These are phyloP conservation scores for Schizaphis graminum DNA, from an alignment of 2,888 invertebrate genomes.

Conservation along the genomic window DNA sequence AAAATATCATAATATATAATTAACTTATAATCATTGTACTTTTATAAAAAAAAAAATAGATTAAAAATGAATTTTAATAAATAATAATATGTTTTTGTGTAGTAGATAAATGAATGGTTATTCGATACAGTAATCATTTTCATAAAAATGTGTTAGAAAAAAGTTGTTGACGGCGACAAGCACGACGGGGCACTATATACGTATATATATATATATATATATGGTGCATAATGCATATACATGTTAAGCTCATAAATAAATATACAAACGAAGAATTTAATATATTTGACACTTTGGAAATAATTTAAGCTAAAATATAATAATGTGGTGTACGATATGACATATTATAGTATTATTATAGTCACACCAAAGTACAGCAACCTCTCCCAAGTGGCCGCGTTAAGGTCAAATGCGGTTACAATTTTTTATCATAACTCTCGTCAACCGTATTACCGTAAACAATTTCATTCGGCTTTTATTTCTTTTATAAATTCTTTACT, in stretches of 20 bases:
- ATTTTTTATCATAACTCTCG: not conserved
- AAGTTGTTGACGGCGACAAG: not conserved
- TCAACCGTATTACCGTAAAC: not conserved
- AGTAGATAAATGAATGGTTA: not conserved
- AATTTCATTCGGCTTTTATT: not conserved
- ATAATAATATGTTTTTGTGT: not conserved
- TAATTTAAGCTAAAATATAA: conserved; percentile 5
- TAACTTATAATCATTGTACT: not conserved
- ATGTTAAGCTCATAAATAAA: not conserved
- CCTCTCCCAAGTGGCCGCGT: conserved; percentile 11
- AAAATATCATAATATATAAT: too few species aligned
- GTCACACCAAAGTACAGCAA: not conserved
- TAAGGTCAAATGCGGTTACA: not conserved
- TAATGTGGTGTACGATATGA: not conserved
- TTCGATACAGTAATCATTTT: not conserved
- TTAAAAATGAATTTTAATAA: not conserved
- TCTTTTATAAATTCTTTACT: not conserved
- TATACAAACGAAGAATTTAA: conserved; percentile 17
- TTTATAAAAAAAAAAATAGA: not conserved
- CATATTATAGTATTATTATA: not conserved
- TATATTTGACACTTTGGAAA: conserved; percentile 2
- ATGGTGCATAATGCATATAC: not conserved
- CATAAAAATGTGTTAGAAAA: not conserved
- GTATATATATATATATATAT: too few species aligned
- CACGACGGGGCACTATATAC: not conserved